Percentiles rank a stretch among this genome's conserved stretches.
Evolutionary conservation across 2,888 invertebrate species (phyloP).

Genomic region (Drymonia ruficornis): DNA sequence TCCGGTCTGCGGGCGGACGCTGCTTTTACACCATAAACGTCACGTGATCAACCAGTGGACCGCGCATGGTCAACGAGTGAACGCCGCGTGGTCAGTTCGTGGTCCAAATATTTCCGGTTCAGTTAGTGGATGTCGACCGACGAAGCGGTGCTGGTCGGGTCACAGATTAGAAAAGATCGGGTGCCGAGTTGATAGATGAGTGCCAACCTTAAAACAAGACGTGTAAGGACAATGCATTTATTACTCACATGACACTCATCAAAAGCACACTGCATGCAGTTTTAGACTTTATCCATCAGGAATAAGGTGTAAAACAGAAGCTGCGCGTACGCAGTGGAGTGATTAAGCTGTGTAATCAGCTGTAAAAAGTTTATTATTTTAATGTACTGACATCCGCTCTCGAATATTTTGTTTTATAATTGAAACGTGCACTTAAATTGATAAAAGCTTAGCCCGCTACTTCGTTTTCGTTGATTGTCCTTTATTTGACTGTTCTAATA

Average conservation of each 20-base stretch:
- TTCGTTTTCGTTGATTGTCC: neutral
- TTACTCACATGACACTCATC: neutral
- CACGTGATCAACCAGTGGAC: too few species aligned
- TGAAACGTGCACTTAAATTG: constrained; percentile 7
- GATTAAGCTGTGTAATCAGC: constrained; percentile 69
- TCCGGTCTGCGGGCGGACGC: too few species aligned
- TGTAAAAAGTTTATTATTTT: constrained; percentile 59
- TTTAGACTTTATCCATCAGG: neutral
- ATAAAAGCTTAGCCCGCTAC: neutral
- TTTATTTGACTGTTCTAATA: too few species aligned
- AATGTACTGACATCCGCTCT: constrained; percentile 39
- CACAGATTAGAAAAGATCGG: too few species aligned
- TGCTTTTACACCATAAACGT: too few species aligned
- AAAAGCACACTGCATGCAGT: neutral
- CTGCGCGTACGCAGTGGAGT: constrained; percentile 21
- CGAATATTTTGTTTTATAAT: constrained; percentile 8
- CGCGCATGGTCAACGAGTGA: too few species aligned
- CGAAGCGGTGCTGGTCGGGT: too few species aligned
- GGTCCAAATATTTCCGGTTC: too few species aligned
- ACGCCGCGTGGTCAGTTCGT: too few species aligned
- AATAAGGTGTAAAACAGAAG: neutral
- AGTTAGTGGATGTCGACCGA: too few species aligned
- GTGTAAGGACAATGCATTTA: constrained; percentile 1
- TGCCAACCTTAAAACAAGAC: neutral
- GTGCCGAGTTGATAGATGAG: too few species aligned